A percentile compares a stretch with the other conserved stretches of the same genome.
Conservation (phyloP, 1,140 invertebrate species). For the Coenobita brevimanus region DNA sequence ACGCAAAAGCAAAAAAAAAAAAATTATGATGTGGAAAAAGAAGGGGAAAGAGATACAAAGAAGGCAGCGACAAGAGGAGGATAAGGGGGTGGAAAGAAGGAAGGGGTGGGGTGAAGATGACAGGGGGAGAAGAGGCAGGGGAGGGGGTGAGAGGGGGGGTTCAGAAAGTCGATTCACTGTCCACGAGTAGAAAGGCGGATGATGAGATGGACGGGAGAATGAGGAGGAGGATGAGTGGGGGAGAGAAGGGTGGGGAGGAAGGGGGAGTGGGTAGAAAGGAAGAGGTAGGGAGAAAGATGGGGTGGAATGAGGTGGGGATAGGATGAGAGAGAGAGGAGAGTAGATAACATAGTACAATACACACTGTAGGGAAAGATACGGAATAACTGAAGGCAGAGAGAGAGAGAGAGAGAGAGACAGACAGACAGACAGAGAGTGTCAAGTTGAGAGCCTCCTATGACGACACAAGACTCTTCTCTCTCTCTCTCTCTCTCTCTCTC, state of each 20-base stretch:
- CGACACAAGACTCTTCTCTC: neutral
- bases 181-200: neutral
- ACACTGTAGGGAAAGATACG: too few relatives aligned
- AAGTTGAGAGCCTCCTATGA: too few relatives aligned
- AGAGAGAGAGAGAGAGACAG: constrained; percentile 32
- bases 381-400: neutral
- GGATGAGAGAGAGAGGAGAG: too few relatives aligned
- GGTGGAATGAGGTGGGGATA: too few relatives aligned
- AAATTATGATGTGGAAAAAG: too few relatives aligned
- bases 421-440: too few relatives aligned
- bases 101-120: neutral
- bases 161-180: too few relatives aligned
- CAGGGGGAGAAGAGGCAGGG: neutral
- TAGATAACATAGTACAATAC: too few relatives aligned
- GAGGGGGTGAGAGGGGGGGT: neutral
- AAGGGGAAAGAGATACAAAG: too few relatives aligned
- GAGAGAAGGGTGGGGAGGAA: neutral
- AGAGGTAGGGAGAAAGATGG: too few relatives aligned
- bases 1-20: too few relatives aligned
- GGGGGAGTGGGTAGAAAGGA: neutral
- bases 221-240: neutral
- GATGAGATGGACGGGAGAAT: neutral
- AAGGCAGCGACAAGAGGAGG: too few relatives aligned
- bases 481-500: constrained; percentile 26
- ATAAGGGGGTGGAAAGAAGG: neutral